phyloP scores from a whole-genome alignment of 2,797 vertebrate species.

The Gymnocypris eckloni region DNA sequence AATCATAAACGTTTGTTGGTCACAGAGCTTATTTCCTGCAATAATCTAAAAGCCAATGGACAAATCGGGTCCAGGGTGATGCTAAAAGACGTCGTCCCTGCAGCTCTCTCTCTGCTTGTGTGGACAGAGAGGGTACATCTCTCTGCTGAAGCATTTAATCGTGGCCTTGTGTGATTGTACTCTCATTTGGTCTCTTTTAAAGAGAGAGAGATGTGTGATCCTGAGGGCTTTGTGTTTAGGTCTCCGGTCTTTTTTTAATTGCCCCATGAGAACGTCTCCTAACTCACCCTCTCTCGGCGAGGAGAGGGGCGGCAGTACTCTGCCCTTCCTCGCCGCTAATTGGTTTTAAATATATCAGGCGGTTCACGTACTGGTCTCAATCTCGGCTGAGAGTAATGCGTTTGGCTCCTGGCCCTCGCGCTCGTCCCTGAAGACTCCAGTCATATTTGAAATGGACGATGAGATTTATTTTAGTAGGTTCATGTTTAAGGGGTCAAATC shows the following conservation, averaged over 20 bases:
- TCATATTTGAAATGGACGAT: slow-evolving; percentile 75
- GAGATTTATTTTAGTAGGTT: slow-evolving; percentile 69
- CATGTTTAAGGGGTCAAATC: slow-evolving; percentile 76
- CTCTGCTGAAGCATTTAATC: slow-evolving; percentile 6
- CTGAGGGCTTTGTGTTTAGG: slow-evolving; percentile 31
- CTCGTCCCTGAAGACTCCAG: slow-evolving; percentile 74
- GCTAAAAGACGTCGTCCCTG: not conserved
- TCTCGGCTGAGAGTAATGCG: slow-evolving; percentile 76
- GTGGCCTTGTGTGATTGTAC: not conserved
- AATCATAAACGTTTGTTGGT: not conserved
- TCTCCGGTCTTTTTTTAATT: slow-evolving; percentile 40
- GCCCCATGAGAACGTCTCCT: slow-evolving; percentile 48
- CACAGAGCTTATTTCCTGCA: not conserved
- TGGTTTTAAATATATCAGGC: slow-evolving; percentile 80
- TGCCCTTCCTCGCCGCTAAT: slow-evolving; percentile 70
- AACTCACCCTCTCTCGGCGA: slow-evolving; percentile 33
- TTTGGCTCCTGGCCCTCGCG: slow-evolving; percentile 70
- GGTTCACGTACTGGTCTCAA: slow-evolving; percentile 73
- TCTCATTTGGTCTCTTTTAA: slow-evolving; percentile 5
- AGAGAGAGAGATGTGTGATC: slow-evolving; percentile 10
- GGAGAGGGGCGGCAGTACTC: slow-evolving; percentile 56
- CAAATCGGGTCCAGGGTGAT: not conserved
- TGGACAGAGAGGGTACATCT: slow-evolving; percentile 19
- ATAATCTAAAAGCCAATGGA: not conserved
- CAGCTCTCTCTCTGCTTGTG: not conserved